A percentile compares a stretch with the other conserved stretches of the same genome.
Evolutionary conservation across 1,140 invertebrate species (phyloP).

Genomic region (Chlorops oryzae): DNA sequence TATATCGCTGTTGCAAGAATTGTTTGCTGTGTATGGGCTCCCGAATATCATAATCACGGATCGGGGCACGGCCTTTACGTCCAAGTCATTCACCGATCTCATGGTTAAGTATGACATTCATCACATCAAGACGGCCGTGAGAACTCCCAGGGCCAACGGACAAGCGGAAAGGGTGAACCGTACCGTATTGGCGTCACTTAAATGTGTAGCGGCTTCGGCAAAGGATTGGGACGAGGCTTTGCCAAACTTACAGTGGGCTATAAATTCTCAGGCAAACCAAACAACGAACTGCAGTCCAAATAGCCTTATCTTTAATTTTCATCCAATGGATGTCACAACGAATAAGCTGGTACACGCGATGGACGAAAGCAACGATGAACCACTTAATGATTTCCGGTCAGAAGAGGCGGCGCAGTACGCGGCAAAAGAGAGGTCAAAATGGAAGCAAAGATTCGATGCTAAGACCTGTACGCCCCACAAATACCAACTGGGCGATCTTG

Average conservation of each 20-base stretch:
- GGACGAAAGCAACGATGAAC: not conserved
- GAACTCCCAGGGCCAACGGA: slow-evolving; percentile 30
- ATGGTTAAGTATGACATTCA: slow-evolving; percentile 21
- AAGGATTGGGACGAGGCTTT: not conserved
- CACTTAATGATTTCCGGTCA: no score
- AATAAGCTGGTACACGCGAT: not conserved
- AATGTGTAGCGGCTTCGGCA: not conserved
- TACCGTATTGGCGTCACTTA: slow-evolving; percentile 5
- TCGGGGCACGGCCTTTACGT: slow-evolving; percentile 20
- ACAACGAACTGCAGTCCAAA: slow-evolving; percentile 2
- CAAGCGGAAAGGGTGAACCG: slow-evolving; percentile 19
- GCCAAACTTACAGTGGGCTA: slow-evolving; percentile 5
- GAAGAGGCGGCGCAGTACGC: no score
- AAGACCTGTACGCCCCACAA: no score
- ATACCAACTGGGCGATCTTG: no score
- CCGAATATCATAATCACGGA: slow-evolving; percentile 20
- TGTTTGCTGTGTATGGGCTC: slow-evolving; percentile 20
- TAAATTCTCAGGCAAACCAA: slow-evolving; percentile 3
- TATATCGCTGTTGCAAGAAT: slow-evolving; percentile 6
- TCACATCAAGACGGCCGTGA: slow-evolving; percentile 34
- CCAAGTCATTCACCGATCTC: slow-evolving; percentile 28
- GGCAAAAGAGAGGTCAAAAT: no score
- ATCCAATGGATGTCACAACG: not conserved
- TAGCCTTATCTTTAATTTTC: not conserved
- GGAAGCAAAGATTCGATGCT: no score